Base-by-base conservation (phyloP, 64 coral and sea anemone species). In the Montipora sp. region DNA sequence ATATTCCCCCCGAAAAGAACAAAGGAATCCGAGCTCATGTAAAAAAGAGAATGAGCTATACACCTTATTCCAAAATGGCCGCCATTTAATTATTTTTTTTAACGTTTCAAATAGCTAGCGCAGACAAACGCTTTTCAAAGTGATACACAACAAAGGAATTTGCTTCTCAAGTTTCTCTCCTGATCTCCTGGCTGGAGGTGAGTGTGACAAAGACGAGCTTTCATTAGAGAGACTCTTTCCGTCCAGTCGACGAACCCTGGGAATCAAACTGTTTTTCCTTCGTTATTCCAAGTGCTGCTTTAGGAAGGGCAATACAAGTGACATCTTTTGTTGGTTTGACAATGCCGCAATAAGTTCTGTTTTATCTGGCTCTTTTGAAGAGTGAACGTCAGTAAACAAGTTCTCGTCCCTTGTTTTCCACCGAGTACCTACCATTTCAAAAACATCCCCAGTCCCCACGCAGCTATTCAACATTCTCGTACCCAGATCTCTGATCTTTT, bases 241-340 rank as follows among this genome's bases (percentile, higher is more conserved):
- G 27, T 0, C 27, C 27, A 27, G 27, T 27, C 0, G 1, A 27
- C 1, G 36, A 57, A 47, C 20, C 12, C 50, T 23, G 0, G 20
- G 58, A 36, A 49, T 4, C 4, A 60, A 12, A 36, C 0, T 27
- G 50, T 13, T 48, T 53, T 27, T 90, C 87, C 27, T 90, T 82
- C 18, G 70, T 94, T 58, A 90, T 70, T 57, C 21, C 71, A 14
- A 94, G 73, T 46, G 93, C 93, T 14, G 87, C 93, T 84, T 83
- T 90, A 2, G 93, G 93, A 81, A 85, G 89, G 6, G 69, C 82
- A 44, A 94, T 57, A 14, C 70, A 78, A 78, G 69, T 51, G 77
- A 94, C 84, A 83, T 94, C 87, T 84, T 84, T 94, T 67, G 80
- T 18, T 19, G 93, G 80, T 70, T 94, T 94, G 4, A 79, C 53